Evolutionary conservation across 2,888 invertebrate genomes (phyloP), one percentile per base, ranked within the genome.

Genomic region (Ormyrus thymus): DNA sequence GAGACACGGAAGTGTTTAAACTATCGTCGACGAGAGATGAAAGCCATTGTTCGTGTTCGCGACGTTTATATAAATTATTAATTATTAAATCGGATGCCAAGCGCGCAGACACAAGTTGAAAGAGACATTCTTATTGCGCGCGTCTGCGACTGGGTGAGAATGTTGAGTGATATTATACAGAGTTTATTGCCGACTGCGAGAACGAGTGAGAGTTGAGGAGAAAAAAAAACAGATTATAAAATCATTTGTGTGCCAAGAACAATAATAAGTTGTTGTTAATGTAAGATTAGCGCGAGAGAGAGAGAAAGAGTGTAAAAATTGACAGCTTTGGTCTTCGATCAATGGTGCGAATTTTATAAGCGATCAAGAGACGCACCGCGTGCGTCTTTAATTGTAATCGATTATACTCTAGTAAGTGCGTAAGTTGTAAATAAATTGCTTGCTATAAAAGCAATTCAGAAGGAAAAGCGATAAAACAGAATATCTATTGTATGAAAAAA

Each of bases 161-260:
- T 74, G 77, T 66, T 53, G 79, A 64, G 74, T 76, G 76, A 76
- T 72, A 75, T 76, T 76, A 70, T 43, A 53, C 73, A 81, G 78
- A 71, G 15, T 75, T 62, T 80, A 78, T 53, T 69, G 64, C 51
- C 59, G 59, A 66, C 46, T 69, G 62, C 13, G 15, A 59, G 46
- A 48, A 29, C 29, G 45, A 56, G 46, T 29, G 29, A 29, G 29
- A 29, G 29, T 29, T 58, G 59, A 9, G n/a, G 55, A 74, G 13
- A 10, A 71, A 75, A 74, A 74, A 71, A 68, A 56, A 72, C 29
- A 29, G 29, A 29, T 29, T 29, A 53, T 50, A 61, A 81, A 79
- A 69, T 81, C 58, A 79, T 79, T 48, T 50, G 78, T 82, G 82
- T 82, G 82, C 82, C 82, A 82, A 82, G 80, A 82, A 82, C 76